These are phyloP conservation scores for Caenorhabditis latens DNA, from an alignment of 1,140 invertebrate genomes.

Conservation along the genomic window DNA sequence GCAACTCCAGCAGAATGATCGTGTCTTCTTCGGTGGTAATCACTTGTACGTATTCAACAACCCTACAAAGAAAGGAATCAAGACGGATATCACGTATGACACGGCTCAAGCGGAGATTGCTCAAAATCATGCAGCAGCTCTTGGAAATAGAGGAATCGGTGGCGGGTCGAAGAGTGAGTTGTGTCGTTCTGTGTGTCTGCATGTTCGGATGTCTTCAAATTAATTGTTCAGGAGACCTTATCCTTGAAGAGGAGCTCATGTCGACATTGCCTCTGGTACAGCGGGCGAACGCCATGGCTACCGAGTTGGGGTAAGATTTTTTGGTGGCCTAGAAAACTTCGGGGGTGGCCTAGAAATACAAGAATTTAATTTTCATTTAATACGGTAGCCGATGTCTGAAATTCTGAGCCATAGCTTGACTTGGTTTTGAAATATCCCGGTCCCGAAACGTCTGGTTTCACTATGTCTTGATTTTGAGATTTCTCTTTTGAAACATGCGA, in stretches of 20 bases:
- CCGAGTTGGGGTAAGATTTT: constrained; percentile 78
- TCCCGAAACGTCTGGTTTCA: too few relatives aligned
- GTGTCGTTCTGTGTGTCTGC: neutral
- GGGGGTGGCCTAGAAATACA: too few relatives aligned
- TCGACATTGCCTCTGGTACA: constrained; percentile 81
- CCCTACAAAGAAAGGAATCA: constrained; percentile 76
- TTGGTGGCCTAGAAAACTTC: neutral
- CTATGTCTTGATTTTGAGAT: too few relatives aligned
- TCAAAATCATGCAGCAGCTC: constrained; percentile 80
- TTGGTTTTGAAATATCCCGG: too few relatives aligned
- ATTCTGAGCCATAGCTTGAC: too few relatives aligned
- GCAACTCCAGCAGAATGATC: constrained; percentile 81
- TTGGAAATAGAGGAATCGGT: constrained; percentile 55
- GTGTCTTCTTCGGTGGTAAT: constrained; percentile 81
- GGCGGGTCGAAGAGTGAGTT: constrained; percentile 64
- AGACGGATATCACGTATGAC: constrained; percentile 80
- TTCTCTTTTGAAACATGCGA: too few relatives aligned
- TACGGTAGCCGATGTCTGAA: too few relatives aligned
- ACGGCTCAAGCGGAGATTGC: constrained; percentile 82
- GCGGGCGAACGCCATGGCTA: constrained; percentile 82
- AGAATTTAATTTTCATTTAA: too few relatives aligned
- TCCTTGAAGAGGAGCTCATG: constrained; percentile 81
- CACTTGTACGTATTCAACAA: constrained; percentile 81
- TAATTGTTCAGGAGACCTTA: constrained; percentile 78
- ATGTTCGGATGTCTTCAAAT: too few relatives aligned